Base-by-base conservation (phyloP, 30 jellyfish, hydroid and myxozoan genomes). In the Aurelia sp. region DNA sequence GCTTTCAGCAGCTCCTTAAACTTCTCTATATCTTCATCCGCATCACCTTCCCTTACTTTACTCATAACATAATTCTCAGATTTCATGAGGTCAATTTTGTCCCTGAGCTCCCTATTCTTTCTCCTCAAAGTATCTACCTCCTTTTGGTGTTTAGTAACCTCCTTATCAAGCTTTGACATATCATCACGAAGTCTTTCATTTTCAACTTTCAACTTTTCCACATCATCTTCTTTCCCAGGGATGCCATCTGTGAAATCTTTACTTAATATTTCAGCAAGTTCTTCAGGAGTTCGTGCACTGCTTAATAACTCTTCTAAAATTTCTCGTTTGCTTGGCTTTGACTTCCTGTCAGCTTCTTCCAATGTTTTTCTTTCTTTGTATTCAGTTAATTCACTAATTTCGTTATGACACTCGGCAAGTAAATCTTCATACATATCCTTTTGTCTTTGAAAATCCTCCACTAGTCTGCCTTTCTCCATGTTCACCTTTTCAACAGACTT, bases 91-190 rank as follows among this genome's bases (percentile, higher is more conserved):
- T 70, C 92, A 10, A 73, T 18, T 33, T 82, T 73, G 16, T 79
- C 96, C 30, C 68, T 76, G 70, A 88, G 58, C 18, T 79, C 96
- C 74, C 41, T 62, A 44, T 88, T 88, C 80, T 66, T 73, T 59
- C 52, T 68, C 66, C 57, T 71, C 64, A 79, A n/a, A 22, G 63
- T 62, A 4, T 72, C 79, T 0, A 73, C 73, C 22, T 88, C 92
- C 31, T 60, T 82, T 53, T 70, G 79, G 21, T 59, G 60, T 20
- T 61, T 48, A 20, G 59, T 17, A 12, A 70, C 85, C 17, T 82
- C 85, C 6, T 60, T 48, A n/a, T 73, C 89, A 30, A 68, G 55
- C 6, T 91, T 35, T 15, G 58, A 44, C 57, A 78, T 48, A 63
- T 91, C 81, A 31, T 66, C 79, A 17, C 80, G 84, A 40, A 85